phyloP scores from a whole-genome alignment of 2,113 vertebrate species.

The Tauraco erythrolophus region DNA sequence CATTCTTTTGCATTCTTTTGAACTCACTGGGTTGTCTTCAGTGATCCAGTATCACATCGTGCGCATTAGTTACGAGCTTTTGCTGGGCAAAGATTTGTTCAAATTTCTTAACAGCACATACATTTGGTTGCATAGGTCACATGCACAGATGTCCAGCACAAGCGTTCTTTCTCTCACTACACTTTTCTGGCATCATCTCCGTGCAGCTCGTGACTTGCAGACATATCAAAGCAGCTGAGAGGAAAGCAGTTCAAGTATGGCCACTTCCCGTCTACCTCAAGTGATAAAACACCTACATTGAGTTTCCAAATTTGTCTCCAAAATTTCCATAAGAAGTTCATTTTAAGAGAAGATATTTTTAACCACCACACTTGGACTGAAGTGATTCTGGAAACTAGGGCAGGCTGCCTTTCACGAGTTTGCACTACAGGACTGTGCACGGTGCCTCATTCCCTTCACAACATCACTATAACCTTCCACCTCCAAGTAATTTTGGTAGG shows the following conservation, averaged over 20 bases:
- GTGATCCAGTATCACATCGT: neutral
- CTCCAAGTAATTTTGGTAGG: neutral
- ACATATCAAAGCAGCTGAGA: neutral
- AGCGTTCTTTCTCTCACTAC: neutral
- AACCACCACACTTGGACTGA: neutral
- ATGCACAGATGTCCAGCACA: neutral
- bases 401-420: neutral
- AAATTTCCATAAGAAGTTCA: neutral
- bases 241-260: neutral
- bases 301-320: neutral
- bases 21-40: neutral
- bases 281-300: neutral
- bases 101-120: neutral
- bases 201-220: neutral
- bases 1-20: neutral
- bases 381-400: neutral
- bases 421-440: accelerated
- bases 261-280: neutral
- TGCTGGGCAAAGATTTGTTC: neutral
- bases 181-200: neutral
- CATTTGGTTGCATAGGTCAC: neutral
- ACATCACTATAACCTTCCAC: neutral
- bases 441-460: accelerated
- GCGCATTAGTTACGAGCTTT: neutral
- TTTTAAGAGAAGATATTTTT: neutral